These are phyloP conservation scores for Lagria hirta DNA, from an alignment of 2,888 invertebrate species.

Conservation along the genomic window DNA sequence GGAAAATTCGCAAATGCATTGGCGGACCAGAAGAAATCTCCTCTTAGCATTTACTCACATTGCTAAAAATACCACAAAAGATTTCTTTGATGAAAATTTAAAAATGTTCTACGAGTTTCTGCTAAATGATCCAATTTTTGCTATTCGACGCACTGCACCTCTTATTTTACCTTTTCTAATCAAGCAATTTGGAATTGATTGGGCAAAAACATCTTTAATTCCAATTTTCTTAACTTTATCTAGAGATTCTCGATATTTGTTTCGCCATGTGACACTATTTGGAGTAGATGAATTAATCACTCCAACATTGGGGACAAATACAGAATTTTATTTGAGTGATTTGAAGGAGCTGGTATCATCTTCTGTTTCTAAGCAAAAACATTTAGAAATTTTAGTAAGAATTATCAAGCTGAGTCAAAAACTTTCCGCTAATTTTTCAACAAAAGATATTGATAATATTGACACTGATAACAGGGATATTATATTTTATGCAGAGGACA, in stretches of 20 bases:
- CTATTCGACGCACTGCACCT: constrained; percentile 46
- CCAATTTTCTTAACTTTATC: constrained; percentile 42
- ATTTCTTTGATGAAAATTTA: constrained; percentile 46
- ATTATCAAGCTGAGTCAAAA: constrained; percentile 26
- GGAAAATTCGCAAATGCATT: constrained; percentile 42
- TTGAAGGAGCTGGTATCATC: constrained; percentile 24
- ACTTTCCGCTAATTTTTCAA: no score
- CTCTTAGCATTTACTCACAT: constrained; percentile 47
- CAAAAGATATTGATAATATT: constrained; percentile 1
- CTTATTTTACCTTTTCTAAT: constrained; percentile 47
- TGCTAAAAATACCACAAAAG: constrained; percentile 39
- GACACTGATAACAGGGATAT: neutral
- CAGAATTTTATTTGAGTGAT: constrained; percentile 36
- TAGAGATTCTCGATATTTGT: constrained; percentile 44
- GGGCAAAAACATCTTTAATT: constrained; percentile 43
- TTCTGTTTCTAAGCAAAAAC: constrained; percentile 5
- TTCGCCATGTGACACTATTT: constrained; percentile 45
- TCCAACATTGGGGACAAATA: constrained; percentile 44
- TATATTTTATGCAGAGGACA: constrained; percentile 45
- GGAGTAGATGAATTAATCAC: constrained; percentile 47
- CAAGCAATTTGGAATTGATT: constrained; percentile 47
- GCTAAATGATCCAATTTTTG: constrained; percentile 46
- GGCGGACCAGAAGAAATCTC: constrained; percentile 48
- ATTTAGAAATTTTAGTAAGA: constrained; percentile 21
- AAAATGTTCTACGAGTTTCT: constrained; percentile 45